Conservation (phyloP, 2,797 vertebrate species). For the Sebastes itinus region DNA sequence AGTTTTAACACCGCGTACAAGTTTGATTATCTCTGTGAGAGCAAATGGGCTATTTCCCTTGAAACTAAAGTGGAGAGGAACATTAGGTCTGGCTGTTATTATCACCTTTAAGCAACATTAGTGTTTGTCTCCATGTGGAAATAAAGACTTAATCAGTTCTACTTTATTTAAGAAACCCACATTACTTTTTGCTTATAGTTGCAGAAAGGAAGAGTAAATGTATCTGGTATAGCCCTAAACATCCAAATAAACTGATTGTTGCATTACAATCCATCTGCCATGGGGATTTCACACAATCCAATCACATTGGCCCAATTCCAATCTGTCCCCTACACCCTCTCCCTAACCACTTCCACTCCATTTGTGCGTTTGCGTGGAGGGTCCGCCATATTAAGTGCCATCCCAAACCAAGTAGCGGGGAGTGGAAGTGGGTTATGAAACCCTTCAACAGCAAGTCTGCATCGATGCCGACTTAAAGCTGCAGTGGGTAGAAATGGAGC, state of each 20-base stretch:
- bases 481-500: too few relatives aligned
- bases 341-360: too few relatives aligned
- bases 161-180: neutral
- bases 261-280: neutral
- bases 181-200: neutral
- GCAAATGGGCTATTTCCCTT: neutral
- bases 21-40: constrained; percentile 8
- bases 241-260: neutral
- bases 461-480: too few relatives aligned
- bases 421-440: too few relatives aligned
- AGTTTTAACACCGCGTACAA: constrained; percentile 3
- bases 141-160: neutral
- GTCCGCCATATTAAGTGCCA: too few relatives aligned
- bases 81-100: neutral
- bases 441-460: too few relatives aligned
- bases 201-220: neutral
- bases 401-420: too few relatives aligned
- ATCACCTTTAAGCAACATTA: neutral
- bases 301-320: too few relatives aligned
- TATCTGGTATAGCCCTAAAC: neutral
- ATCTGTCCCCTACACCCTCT: too few relatives aligned
- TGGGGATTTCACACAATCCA: neutral
- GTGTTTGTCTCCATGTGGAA: neutral
- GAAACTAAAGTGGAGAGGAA: neutral
- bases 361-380: too few relatives aligned